Conservation (phyloP, 2,797 vertebrate genomes). For the Etheostoma nigrum region DNA sequence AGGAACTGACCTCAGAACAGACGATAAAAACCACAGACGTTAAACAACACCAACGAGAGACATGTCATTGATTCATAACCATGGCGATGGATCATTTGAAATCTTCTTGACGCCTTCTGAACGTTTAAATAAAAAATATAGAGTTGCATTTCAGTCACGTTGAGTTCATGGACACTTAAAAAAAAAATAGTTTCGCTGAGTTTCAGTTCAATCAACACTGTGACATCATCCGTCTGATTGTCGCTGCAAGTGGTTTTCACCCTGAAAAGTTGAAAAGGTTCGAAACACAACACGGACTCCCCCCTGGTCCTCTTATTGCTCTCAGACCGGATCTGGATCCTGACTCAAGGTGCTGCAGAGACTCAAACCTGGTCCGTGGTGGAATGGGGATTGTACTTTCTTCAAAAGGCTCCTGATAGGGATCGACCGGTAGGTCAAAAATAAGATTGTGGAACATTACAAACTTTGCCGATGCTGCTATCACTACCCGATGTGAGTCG, state of each 20-base stretch:
- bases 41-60: neutral
- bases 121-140: neutral
- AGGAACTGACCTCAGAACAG: neutral
- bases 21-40: too few species aligned
- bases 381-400: too few species aligned
- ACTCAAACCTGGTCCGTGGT: too few species aligned
- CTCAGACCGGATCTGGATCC: slow-evolving; percentile 9
- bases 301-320: slow-evolving; percentile 61
- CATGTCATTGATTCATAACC: slow-evolving; percentile 2
- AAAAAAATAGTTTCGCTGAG: slow-evolving; percentile 29
- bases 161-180: slow-evolving; percentile 21
- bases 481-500: too few species aligned
- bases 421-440: too few species aligned
- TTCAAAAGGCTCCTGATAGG: too few species aligned
- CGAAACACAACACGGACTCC: neutral
- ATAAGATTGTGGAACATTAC: too few species aligned
- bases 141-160: slow-evolving; percentile 9
- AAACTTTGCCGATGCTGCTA: too few species aligned
- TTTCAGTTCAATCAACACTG: slow-evolving; percentile 18
- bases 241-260: slow-evolving; percentile 57
- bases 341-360: too few species aligned
- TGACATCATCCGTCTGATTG: slow-evolving; percentile 67
- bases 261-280: slow-evolving; percentile 29
- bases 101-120: neutral
- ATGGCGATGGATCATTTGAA: neutral